Percentiles rank a stretch among this genome's conserved stretches.
Conservation (phyloP, 2,888 invertebrate genomes). For the Drosophila aldrichi region DNA sequence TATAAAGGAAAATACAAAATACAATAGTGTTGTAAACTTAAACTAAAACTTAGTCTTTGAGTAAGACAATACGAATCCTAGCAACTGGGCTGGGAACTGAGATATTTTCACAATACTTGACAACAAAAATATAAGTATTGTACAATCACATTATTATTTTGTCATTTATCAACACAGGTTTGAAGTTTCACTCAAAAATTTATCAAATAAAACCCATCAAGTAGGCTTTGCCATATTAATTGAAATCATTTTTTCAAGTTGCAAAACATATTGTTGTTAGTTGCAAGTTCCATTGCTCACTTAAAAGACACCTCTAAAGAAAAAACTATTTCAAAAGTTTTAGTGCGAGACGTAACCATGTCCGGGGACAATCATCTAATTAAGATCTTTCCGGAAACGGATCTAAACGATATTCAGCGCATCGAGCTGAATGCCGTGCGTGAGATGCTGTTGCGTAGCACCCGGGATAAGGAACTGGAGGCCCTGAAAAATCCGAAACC, state of each 20-base stretch:
- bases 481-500: not conserved
- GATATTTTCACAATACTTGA: not conserved
- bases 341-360: not conserved
- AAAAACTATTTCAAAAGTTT: not conserved
- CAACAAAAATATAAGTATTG: not conserved
- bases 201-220: not conserved
- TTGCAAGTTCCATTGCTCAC: not conserved
- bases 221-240: not conserved
- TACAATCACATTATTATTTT: not conserved
- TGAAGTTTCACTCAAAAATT: not conserved
- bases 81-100: not conserved
- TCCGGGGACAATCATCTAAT: slow-evolving; percentile 5
- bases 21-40: not conserved
- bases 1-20: not conserved
- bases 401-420: slow-evolving; percentile 29
- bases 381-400: slow-evolving; percentile 31
- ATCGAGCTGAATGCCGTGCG: slow-evolving; percentile 28
- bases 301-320: no score
- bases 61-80: no score
- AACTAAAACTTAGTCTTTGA: not conserved
- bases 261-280: not conserved
- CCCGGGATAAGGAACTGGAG: not conserved
- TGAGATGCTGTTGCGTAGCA: slow-evolving; percentile 21
- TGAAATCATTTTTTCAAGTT: not conserved
- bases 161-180: not conserved